Conservation (phyloP, 2,797 vertebrate species). For the Muscicapa striata region DNA sequence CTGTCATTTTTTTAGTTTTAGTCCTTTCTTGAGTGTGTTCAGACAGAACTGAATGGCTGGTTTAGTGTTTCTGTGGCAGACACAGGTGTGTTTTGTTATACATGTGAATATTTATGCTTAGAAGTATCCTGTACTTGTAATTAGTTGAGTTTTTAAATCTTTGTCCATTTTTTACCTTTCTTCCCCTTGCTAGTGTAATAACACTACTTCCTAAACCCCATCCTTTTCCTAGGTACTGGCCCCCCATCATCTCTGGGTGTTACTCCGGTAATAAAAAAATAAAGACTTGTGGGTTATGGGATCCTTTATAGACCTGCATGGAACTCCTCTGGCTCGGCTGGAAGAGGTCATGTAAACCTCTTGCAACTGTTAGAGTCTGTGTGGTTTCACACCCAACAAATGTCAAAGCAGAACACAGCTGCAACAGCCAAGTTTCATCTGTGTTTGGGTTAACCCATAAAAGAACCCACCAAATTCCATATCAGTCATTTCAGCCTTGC, state of each 20-base stretch:
- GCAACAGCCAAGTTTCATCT: slow-evolving; percentile 41
- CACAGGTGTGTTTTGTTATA: not conserved
- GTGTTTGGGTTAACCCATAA: slow-evolving; percentile 48
- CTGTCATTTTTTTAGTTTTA: not conserved
- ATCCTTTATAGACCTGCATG: slow-evolving; percentile 23
- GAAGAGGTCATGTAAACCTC: slow-evolving; percentile 31
- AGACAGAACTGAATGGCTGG: not conserved
- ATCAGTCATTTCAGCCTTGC: slow-evolving; percentile 10
- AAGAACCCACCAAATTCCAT: slow-evolving; percentile 46
- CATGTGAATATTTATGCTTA: not conserved
- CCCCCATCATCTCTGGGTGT: slow-evolving; percentile 30
- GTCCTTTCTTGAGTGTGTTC: not conserved
- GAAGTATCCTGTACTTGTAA: not conserved
- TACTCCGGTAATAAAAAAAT: slow-evolving; percentile 11
- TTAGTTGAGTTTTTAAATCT: not conserved
- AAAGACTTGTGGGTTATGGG: not conserved
- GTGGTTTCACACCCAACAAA: slow-evolving; percentile 66
- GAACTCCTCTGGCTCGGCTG: slow-evolving; percentile 1
- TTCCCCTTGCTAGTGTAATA: not conserved
- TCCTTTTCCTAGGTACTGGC: slow-evolving; percentile 13
- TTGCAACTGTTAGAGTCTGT: slow-evolving; percentile 21
- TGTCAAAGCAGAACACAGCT: slow-evolving; percentile 43
- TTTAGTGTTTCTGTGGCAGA: not conserved
- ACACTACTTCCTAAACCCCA: not conserved
- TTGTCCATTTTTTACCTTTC: not conserved